A percentile compares a stretch with the other conserved stretches of the same genome.
Conservation (phyloP, 2,888 invertebrate species). For the Odontocerum albicorne region DNA sequence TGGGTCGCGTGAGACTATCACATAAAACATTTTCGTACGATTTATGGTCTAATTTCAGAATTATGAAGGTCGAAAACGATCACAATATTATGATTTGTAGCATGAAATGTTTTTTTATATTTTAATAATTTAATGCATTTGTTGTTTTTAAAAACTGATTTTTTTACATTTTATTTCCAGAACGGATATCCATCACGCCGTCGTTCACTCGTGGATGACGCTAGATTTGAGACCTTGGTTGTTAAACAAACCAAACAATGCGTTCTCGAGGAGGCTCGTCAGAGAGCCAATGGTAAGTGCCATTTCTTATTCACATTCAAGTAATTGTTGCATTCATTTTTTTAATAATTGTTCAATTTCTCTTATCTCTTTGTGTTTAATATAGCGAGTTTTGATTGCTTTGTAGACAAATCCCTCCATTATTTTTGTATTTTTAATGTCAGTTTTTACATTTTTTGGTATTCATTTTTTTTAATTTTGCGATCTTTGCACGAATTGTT, state of each 20-base stretch:
- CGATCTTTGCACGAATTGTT: constrained; percentile 24
- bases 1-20: too few relatives aligned
- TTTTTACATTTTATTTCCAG: constrained; percentile 59
- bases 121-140: too few relatives aligned
- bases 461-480: constrained; percentile 22
- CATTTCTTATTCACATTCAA: neutral
- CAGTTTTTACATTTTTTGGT: neutral
- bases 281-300: constrained; percentile 80
- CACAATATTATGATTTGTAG: too few relatives aligned
- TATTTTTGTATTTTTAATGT: neutral
- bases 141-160: too few relatives aligned
- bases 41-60: too few relatives aligned
- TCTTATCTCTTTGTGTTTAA: too few relatives aligned
- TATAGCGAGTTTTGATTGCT: constrained; percentile 15
- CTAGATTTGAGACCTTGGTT: constrained; percentile 94
- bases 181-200: constrained; percentile 96
- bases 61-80: too few relatives aligned
- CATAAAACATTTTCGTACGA: too few relatives aligned
- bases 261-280: constrained; percentile 87
- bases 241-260: constrained; percentile 94
- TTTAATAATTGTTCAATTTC: too few relatives aligned
- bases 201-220: constrained; percentile 95
- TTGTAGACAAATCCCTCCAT: neutral
- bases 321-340: neutral
- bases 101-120: too few relatives aligned